phyloP scores from a whole-genome alignment of 2,113 vertebrate genomes.

The Cryptomyrus ogoouensis region DNA sequence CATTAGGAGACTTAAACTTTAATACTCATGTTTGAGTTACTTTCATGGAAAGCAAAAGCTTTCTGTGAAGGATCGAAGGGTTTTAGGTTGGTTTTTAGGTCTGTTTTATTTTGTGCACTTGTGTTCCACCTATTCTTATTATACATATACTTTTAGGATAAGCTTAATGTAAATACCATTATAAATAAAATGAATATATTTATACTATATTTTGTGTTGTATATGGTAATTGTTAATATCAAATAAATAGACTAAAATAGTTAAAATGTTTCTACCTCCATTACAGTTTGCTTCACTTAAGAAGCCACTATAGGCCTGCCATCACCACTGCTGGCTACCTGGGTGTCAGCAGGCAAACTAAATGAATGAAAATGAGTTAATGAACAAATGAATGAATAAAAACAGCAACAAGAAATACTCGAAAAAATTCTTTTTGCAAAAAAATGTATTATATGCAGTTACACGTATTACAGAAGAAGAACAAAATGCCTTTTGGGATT shows the following conservation, averaged over 20 bases:
- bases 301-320: not conserved
- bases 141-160: constrained; percentile 59
- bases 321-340: not conserved
- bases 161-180: constrained; percentile 84
- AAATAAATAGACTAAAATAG: not conserved
- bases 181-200: constrained; percentile 87
- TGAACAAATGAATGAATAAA: not conserved
- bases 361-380: not conserved
- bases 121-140: constrained; percentile 51
- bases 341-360: not conserved
- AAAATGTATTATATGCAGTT: not conserved
- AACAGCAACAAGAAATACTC: not conserved
- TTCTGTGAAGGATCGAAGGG: constrained; percentile 58
- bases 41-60: constrained; percentile 44
- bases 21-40: constrained; percentile 32
- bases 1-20: not conserved
- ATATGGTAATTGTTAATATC: not conserved
- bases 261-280: not conserved
- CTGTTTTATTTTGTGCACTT: constrained; percentile 65
- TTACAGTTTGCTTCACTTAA: not conserved
- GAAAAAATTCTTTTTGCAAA: not conserved
- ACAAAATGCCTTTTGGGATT: not conserved
- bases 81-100: constrained; percentile 47
- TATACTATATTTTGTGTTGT: constrained; percentile 58
- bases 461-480: not conserved